Base-by-base conservation (phyloP, 1,140 invertebrate genomes). In the Papilio aristodemus region DNA sequence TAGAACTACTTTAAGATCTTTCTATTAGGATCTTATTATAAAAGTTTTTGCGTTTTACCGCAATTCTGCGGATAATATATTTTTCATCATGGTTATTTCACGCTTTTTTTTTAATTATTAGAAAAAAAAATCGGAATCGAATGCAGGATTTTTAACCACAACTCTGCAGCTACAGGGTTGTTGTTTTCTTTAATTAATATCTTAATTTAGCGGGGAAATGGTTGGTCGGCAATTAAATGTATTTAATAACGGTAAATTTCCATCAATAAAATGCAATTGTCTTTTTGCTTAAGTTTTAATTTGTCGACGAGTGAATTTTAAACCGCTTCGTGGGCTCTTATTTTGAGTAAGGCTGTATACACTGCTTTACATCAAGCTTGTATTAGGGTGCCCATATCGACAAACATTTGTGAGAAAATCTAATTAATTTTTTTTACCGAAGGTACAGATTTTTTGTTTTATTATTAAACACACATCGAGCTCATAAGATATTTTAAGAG, bases 311-410 rank as follows among this genome's bases (percentile, higher is more conserved):
- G 13, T 19, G 27, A 36, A n/a, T 37, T 66, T 50, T 32, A 46
- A 43, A 11, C 41, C 4, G 39, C 62, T 41, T 66, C 63, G 14
- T 66, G 63, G 27, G 41, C 41, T 66, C 63, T 66, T 66, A 66
- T 66, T 66, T 66, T 66, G 41, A 66, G 63, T 66, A 66, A 66
- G 50, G 27, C 27, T 32, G 43, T 36, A 6, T 50, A 32, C 9
- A 37, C 14, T 36, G 43, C 63, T 50, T 66, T 66, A 50, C 63
- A 50, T 50, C 63, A 66, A 66, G 63, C 41, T 46, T 66, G 41
- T 13, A 36, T 41, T 66, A 66, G 63, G 13, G 41, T 66, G 41
- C 2, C 41, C 63, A 66, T 17, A 11, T 19, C 13, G 17, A 10
- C 14, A 10, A 3, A 38, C 14, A 43, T n/a, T 0, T 43, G 10